These are phyloP conservation scores for Schizaphis graminum DNA, from an alignment of 2,888 invertebrate genomes.

Conservation along the genomic window DNA sequence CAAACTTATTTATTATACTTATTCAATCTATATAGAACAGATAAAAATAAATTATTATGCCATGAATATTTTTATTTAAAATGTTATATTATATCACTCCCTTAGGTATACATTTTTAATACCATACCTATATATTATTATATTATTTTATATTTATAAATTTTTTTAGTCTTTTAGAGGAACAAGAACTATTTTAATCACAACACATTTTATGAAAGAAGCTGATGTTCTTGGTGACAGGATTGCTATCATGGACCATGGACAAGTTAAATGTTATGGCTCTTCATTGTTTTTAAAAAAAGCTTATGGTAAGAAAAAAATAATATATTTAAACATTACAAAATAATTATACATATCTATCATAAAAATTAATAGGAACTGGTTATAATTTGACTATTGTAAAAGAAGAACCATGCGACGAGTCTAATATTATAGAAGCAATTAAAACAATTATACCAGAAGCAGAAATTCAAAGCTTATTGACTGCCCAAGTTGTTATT, in stretches of 20 bases:
- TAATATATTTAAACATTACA: neutral
- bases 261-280: slow-evolving; percentile 82
- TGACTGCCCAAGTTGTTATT: slow-evolving; percentile 73
- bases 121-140: neutral
- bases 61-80: neutral
- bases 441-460: slow-evolving; percentile 72
- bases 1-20: no score
- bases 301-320: slow-evolving; percentile 72
- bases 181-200: slow-evolving; percentile 85
- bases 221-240: slow-evolving; percentile 92
- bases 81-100: neutral
- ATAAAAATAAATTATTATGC: neutral
- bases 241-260: slow-evolving; percentile 87
- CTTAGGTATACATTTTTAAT: neutral
- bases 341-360: neutral
- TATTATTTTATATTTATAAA: neutral
- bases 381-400: slow-evolving; percentile 80
- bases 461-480: slow-evolving; percentile 71
- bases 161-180: slow-evolving; percentile 70
- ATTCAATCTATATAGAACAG: no score
- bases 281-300: slow-evolving; percentile 87
- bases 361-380: slow-evolving; percentile 73
- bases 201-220: slow-evolving; percentile 97
- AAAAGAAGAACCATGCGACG: slow-evolving; percentile 41
- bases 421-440: slow-evolving; percentile 69